Base-by-base conservation (phyloP, 2,113 vertebrate species). In the Speoplatyrhinus poulsoni region DNA sequence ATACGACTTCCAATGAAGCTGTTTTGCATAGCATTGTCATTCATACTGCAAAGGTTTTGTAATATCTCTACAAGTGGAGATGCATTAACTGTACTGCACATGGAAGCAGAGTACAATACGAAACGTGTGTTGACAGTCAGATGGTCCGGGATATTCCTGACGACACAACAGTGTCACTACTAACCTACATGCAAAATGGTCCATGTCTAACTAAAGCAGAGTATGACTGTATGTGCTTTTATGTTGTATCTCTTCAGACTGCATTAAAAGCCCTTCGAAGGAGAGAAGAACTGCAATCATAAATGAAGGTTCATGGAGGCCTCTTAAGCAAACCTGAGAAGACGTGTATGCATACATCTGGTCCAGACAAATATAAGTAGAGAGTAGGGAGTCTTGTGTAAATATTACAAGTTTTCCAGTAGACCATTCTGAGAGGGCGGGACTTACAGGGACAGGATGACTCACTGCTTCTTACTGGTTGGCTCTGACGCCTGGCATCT, bases 401-500 rank as follows among this genome's bases (percentile, higher is more conserved):
- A 54, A 54, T 16, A 16, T 26, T 26, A 26, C 26, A 52, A 79
- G 77, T 53, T 16, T 82, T 75, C 72, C 76, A 17, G 70, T 55
- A 89, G 89, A 84, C 77, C 63, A 62, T 56, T 50, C 67, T 67
- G 46, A 1, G 66, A 54, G 79, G 87, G 80, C 16, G 80, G 82
- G 84, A 80, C 70, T 81, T 83, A 79, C 60, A 26, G 82, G 26
- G 60, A 67, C 75, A 13, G 10, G 57, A 74, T 89, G 89, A 89
- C 69, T 90, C 88, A 90, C 48, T 46, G 59, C 76, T 66, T 72
- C 76, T 81, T 70, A 15, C 60, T 66, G 85, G 77, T 85, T 83
- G 75, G 82, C 71, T 76, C 41, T 11, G 60, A 36, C 64, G 77
- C 66, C 80, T 85, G 81, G 83, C 87, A 89, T 87, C 85, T 87